Percentiles rank a stretch among this genome's conserved stretches.
phyloP scores from a whole-genome alignment of 1,140 invertebrate genomes.

The Temnothorax nylanderi region DNA sequence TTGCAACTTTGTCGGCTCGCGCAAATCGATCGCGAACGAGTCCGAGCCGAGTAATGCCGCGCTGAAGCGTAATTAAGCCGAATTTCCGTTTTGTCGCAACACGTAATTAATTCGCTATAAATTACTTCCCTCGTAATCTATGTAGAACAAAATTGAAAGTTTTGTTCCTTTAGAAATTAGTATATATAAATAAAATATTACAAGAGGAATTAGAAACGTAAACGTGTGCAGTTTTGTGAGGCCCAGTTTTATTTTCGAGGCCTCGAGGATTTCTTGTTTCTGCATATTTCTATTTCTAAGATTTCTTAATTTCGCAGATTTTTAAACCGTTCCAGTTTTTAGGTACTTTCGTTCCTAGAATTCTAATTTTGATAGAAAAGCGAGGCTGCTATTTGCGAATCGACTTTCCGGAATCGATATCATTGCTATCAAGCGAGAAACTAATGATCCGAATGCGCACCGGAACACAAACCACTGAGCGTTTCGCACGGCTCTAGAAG shows the following conservation, averaged over 20 bases:
- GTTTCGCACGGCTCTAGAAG: not conserved
- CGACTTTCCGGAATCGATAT: not conserved
- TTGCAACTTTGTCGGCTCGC: slow-evolving; percentile 6
- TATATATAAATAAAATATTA: not conserved
- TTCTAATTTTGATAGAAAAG: not conserved
- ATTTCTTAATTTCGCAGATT: not conserved
- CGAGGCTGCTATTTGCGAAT: not conserved
- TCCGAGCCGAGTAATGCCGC: not conserved
- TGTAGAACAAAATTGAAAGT: not conserved
- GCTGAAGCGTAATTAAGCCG: slow-evolving; percentile 32
- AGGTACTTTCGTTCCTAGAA: not conserved
- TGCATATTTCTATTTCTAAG: not conserved
- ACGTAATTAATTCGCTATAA: not conserved
- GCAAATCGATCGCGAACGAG: slow-evolving; percentile 29
- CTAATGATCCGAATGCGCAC: not conserved
- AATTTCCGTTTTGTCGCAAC: not conserved
- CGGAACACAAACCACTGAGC: not conserved
- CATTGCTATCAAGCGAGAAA: not conserved
- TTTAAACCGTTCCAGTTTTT: not conserved
- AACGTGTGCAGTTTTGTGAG: not conserved
- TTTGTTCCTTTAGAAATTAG: not conserved
- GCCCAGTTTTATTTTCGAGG: not conserved
- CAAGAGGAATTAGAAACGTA: not conserved
- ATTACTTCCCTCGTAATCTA: not conserved
- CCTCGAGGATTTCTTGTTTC: too few species aligned